Percentiles rank a stretch among this genome's conserved stretches.
These are phyloP conservation scores for Orthonychiurus folsomi DNA, from an alignment of 2,888 invertebrate genomes.

Conservation along the genomic window DNA sequence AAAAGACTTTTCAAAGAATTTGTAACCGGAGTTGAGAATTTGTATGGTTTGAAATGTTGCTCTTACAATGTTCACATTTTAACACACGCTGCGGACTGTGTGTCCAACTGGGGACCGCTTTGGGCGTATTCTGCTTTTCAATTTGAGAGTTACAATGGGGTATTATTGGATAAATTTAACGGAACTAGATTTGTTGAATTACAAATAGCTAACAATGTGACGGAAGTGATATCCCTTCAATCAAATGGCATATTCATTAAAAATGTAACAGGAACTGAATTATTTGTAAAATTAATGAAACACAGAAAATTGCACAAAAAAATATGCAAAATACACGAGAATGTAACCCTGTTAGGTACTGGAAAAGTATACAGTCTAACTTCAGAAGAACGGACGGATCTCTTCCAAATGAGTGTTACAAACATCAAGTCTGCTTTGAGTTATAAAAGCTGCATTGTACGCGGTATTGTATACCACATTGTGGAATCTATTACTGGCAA, in stretches of 20 bases:
- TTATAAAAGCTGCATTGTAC: not conserved
- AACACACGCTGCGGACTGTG: conserved; percentile 19
- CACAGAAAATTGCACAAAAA: not conserved
- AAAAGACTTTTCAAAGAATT: conserved; percentile 7
- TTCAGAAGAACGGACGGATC: not conserved
- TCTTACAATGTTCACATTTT: conserved; percentile 25
- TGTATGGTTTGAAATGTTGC: conserved; percentile 18
- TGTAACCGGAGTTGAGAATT: conserved; percentile 9
- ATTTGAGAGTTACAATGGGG: conserved; percentile 26
- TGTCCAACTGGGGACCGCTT: conserved; percentile 26
- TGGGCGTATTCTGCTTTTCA: conserved; percentile 24
- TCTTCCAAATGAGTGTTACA: not conserved
- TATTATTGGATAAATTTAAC: conserved; percentile 2
- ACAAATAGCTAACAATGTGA: not conserved
- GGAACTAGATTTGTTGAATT: not conserved
- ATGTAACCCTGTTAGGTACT: not conserved
- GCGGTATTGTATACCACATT: not conserved
- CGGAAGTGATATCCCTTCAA: not conserved
- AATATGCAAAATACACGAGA: not conserved
- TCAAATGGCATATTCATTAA: not conserved
- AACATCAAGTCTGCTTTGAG: not conserved
- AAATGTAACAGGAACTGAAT: not conserved
- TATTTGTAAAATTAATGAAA: not conserved
- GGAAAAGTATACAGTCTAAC: not conserved
- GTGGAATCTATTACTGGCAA: not conserved